phyloP scores from a whole-genome alignment of 2,797 vertebrate genomes.

The Brachyalestes nurse region DNA sequence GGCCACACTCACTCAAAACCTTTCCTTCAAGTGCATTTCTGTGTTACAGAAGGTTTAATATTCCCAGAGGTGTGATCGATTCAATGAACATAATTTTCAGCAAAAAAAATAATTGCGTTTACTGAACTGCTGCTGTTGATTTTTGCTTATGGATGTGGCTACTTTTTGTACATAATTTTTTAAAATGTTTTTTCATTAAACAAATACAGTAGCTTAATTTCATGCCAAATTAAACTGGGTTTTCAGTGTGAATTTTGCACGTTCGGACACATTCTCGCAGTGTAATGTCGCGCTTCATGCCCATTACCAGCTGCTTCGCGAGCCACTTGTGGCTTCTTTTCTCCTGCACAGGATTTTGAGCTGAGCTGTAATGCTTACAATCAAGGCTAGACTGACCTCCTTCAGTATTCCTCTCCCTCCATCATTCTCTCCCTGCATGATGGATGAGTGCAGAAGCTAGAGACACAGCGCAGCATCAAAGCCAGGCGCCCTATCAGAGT shows the following conservation, averaged over 20 bases:
- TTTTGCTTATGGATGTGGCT: background rate
- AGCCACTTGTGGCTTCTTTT: conserved; percentile 34
- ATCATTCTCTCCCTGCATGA: conserved; percentile 79
- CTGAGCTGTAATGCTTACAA: conserved; percentile 71
- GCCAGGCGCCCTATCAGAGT: conserved; percentile 67
- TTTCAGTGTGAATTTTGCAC: background rate
- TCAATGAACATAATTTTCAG: background rate
- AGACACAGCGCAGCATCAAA: conserved; percentile 74
- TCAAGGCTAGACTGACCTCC: conserved; percentile 65
- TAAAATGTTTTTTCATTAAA: background rate
- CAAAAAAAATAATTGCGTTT: background rate
- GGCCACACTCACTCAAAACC: background rate
- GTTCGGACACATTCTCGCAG: conserved; percentile 5
- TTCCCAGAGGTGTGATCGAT: background rate
- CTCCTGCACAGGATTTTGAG: conserved; percentile 30
- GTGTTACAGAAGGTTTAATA: background rate
- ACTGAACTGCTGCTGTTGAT: background rate
- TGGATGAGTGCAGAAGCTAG: conserved; percentile 72
- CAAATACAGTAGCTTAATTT: background rate
- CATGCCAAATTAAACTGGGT: background rate
- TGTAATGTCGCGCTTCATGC: background rate
- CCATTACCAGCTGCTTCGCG: conserved; percentile 4
- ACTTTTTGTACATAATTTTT: background rate
- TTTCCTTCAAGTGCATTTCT: background rate
- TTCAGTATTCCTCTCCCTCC: conserved; percentile 62